Base-by-base conservation (phyloP, 2,113 vertebrate genomes). In the Microcebus tavaratra region DNA sequence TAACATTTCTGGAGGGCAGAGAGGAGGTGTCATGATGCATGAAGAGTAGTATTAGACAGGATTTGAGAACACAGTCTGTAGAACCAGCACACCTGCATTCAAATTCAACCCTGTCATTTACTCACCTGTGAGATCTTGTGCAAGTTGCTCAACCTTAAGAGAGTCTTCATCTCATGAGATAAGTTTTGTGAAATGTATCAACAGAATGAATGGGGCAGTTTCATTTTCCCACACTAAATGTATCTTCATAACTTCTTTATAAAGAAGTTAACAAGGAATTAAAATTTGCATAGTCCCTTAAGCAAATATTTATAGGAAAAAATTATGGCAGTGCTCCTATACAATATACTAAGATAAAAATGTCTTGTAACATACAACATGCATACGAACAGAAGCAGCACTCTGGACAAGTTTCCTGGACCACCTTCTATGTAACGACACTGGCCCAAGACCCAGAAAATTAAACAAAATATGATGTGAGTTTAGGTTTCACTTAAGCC, bases 1-100 rank as follows among this genome's bases (percentile, higher is more conserved):
- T 93, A 89, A 93, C 61, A 88, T 65, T 48, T 90, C 39, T 88
- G 76, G 63, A 88, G 34, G 80, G 27, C 80, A 92, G 39, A 8
- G 39, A 83, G 18, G 14, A 67, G 76, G 21, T 18, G 27, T 15
- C 45, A 63, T 3, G n/a, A 23, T 53, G 18, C 55, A 6, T 50
- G 59, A 72, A 81, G 73, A 73, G 25, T 15, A 45, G 59, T 29
- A 34, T 10, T 25, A 23, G 39, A 53, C 4, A 73, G 81, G n/a
- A 79, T 34, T 31, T 1, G 8, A 89, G 36, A 31, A 18, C 53
- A 65, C 5, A 57, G 20, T 34, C 36, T 31, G 6, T 6, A 14
- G 8, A 61, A 14, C 27, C 42, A 53, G 45, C 39, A 25, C 10
- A 59, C 39, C 2, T 9, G 10, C 4, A 0, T 27, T 45, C 36